Evolutionary conservation across 2,888 invertebrate genomes (phyloP).

Genomic region (Chalcis sispes): DNA sequence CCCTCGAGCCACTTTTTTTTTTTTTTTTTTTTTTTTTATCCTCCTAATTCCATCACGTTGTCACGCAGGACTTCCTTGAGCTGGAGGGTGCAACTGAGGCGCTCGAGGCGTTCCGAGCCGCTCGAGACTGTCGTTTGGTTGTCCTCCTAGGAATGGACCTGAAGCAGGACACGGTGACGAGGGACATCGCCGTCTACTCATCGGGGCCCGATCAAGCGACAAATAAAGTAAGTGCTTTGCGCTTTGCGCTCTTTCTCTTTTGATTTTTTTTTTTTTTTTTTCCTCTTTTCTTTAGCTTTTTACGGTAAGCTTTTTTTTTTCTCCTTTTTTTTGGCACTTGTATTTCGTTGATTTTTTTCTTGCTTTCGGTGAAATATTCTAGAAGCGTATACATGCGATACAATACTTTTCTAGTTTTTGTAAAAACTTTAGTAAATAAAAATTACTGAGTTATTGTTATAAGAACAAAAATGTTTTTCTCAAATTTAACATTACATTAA

Average conservation of each 20-base stretch:
- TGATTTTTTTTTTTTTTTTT: not conserved
- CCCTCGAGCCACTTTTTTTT: not conserved
- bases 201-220: constrained; percentile 63
- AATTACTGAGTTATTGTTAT: too few relatives aligned
- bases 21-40: too few relatives aligned
- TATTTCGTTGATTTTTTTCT: too few relatives aligned
- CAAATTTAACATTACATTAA: too few relatives aligned
- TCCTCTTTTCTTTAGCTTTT: not conserved
- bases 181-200: constrained; percentile 81
- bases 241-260: constrained; percentile 46
- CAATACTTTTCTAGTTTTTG: too few relatives aligned
- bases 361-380: too few relatives aligned
- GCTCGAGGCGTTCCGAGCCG: constrained; percentile 77
- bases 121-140: constrained; percentile 75
- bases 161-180: constrained; percentile 74
- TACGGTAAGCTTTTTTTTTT: not conserved
- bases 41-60: constrained; percentile 36
- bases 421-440: too few relatives aligned
- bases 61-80: constrained; percentile 78
- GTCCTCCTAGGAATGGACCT: constrained; percentile 82
- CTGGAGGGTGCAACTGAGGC: constrained; percentile 77
- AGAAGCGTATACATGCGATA: too few relatives aligned
- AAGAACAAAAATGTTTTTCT: too few relatives aligned
- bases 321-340: not conserved
- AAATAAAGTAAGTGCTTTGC: constrained; percentile 66